Conservation (phyloP, 2,797 vertebrate genomes). For the Neosilurus hyrtlii region DNA sequence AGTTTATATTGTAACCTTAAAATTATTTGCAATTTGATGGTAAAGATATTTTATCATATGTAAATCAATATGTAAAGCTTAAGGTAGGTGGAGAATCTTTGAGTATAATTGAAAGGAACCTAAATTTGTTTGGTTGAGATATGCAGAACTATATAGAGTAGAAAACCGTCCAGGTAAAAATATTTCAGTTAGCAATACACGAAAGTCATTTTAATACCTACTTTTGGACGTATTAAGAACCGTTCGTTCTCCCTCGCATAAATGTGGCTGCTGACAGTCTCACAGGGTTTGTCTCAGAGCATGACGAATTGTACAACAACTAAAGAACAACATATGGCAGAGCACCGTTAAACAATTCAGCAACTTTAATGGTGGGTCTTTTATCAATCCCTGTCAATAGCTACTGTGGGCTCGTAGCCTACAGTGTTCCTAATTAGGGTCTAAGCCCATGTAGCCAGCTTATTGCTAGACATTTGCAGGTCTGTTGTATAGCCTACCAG, state of each 20-base stretch:
- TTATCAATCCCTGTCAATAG: conserved; percentile 6
- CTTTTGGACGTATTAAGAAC: background rate
- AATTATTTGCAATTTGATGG: background rate
- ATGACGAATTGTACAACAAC: background rate
- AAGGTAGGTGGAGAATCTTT: background rate
- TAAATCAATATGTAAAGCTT: no score
- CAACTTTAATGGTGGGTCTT: conserved; percentile 5
- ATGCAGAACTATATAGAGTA: background rate
- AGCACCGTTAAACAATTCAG: conserved; percentile 1
- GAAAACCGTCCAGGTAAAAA: background rate
- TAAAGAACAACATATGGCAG: background rate
- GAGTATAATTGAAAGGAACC: background rate
- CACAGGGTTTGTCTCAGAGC: background rate
- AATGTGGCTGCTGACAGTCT: conserved; percentile 2
- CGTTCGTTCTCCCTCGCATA: background rate
- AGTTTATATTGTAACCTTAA: background rate
- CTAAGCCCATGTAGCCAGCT: conserved; percentile 1
- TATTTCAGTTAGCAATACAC: background rate
- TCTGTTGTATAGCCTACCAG: background rate
- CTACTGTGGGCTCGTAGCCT: background rate
- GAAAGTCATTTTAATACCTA: background rate
- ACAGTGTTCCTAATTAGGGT: background rate
- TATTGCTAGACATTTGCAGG: background rate
- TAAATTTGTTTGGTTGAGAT: background rate
- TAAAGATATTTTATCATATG: background rate